A percentile compares a stretch with the other conserved stretches of the same genome.
These are phyloP conservation scores for Pseudomyrmex pallidus DNA, from an alignment of 1,140 invertebrate genomes.

Conservation along the genomic window DNA sequence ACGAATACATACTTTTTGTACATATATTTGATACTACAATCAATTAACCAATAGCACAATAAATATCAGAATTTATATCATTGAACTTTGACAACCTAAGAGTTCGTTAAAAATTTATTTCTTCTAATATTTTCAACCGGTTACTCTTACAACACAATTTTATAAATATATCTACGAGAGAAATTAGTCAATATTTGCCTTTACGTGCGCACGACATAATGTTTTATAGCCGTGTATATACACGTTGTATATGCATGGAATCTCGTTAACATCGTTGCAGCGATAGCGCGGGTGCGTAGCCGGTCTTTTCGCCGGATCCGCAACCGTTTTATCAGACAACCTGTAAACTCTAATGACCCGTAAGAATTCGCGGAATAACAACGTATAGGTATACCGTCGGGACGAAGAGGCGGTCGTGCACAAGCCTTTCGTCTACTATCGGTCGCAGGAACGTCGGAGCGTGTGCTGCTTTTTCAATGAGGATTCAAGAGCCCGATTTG, in stretches of 20 bases:
- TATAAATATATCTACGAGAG: neutral
- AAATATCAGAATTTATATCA: no score
- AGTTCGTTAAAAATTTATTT: neutral
- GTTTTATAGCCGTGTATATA: neutral
- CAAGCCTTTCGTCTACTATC: constrained; percentile 23
- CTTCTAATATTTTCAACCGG: no score
- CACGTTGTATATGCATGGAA: neutral
- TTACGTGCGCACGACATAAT: neutral
- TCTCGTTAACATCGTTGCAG: constrained; percentile 47
- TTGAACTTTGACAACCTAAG: no score
- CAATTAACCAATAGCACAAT: no score
- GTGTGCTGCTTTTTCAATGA: constrained; percentile 58
- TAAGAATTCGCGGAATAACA: constrained; percentile 60
- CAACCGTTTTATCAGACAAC: constrained; percentile 57
- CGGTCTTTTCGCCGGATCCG: constrained; percentile 45
- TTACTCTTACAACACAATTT: neutral
- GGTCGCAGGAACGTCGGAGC: constrained; percentile 34
- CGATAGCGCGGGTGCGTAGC: constrained; percentile 18
- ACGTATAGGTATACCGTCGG: constrained; percentile 3
- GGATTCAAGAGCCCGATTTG: constrained; percentile 40
- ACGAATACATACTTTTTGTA: no score
- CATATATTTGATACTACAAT: no score
- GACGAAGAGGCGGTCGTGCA: constrained; percentile 18
- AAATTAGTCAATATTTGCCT: constrained; percentile 34
- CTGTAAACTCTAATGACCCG: constrained; percentile 51